Base-by-base conservation (phyloP, 1,140 invertebrate genomes). In the Drosophila miranda region DNA sequence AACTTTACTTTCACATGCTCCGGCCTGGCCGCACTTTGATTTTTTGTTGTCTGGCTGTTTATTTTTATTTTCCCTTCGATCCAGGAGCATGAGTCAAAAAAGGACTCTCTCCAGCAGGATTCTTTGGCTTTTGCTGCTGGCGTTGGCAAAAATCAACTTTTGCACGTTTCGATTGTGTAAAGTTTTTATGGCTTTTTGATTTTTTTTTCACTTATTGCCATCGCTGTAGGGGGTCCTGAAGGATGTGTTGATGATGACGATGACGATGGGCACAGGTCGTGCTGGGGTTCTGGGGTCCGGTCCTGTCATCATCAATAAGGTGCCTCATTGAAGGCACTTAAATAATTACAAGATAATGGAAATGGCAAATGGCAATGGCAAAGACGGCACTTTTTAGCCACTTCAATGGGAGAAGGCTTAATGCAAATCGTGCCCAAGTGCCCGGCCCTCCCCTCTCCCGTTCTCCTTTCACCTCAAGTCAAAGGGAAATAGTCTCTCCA, bases 141-240 rank as follows among this genome's bases (percentile, higher is more conserved):
- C 77, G 77, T 84, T 86, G 61, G 77, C 81, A 84, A 84, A 84
- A 84, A 86, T 76, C 82, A 86, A 86, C 78, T 89, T 89, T 89
- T 84, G 84, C 84, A 89, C 84, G 84, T 89, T 89, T 78, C 84
- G 84, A 89, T 89, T 89, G 84, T 89, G 84, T 89, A 89, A 84
- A 89, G 84, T 89, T 89, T 89, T 89, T 89, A 89, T 89, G 84
- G 84, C 84, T 81, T 89, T 89, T 89, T 89, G 84, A 89, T 89
- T 89, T 89, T 67, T 16, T 89, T 89, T 89, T 87, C 78, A 87
- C 82, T 86, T 86, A 86, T 86, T 86, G 82, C 78, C 70, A 61
- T 41, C 52, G 53, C 42, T 28, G 19, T 34, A 9, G 42, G 53
- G 16, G 53, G 19, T 16, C 28, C n/a, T 50, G 42, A 41, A 16